phyloP scores from a whole-genome alignment of 2,113 vertebrate genomes.

The Rhizomys pruinosus region DNA sequence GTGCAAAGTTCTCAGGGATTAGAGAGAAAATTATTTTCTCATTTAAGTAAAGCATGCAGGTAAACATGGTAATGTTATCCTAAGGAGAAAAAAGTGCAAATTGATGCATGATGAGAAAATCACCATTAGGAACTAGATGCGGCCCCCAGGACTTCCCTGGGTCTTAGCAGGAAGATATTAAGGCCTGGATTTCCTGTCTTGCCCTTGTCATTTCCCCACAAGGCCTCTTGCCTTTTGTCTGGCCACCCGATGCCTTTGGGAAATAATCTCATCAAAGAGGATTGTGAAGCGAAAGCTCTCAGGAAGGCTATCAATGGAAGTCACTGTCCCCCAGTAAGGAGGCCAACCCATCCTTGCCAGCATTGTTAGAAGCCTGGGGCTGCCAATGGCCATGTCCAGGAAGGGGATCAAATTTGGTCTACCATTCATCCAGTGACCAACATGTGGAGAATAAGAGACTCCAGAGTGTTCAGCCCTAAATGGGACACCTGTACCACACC shows the following conservation, averaged over 20 bases:
- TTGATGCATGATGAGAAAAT: constrained; percentile 27
- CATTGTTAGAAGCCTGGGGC: background rate
- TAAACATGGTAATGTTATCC: constrained; percentile 65
- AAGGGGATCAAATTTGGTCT: constrained; percentile 28
- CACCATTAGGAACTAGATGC: background rate
- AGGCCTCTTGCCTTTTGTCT: background rate
- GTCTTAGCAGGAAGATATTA: background rate
- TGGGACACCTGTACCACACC: too few species aligned
- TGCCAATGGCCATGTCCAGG: constrained; percentile 15
- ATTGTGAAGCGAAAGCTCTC: background rate
- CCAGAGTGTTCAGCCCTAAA: too few species aligned
- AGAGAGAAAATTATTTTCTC: constrained; percentile 49
- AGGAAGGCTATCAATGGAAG: background rate
- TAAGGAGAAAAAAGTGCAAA: constrained; percentile 13
- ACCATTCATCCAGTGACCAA: too few species aligned
- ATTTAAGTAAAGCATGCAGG: constrained; percentile 54
- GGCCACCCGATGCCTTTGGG: background rate
- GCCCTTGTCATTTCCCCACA: background rate
- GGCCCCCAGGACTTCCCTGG: background rate
- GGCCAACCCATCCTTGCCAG: background rate
- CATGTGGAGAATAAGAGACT: too few species aligned
- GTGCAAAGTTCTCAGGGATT: constrained; percentile 35
- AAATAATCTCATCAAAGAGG: background rate
- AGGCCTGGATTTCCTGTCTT: background rate
- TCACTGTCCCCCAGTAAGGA: background rate